phyloP scores from a whole-genome alignment of 23 tunicate genomes.

The Phallusia fumigata region DNA sequence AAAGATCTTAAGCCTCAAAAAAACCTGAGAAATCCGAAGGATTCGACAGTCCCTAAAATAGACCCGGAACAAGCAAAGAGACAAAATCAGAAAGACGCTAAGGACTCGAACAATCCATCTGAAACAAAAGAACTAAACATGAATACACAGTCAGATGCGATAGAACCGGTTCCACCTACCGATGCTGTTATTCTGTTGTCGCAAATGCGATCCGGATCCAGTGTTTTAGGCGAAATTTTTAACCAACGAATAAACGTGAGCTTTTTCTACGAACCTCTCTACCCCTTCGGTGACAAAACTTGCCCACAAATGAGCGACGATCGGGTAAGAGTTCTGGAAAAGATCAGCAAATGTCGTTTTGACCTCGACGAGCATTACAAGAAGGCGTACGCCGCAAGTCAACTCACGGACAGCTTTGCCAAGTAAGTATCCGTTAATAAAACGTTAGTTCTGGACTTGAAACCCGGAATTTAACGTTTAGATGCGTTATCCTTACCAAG shows the following conservation, averaged over 20 bases:
- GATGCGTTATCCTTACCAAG: too few relatives aligned
- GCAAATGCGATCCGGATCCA: slow-evolving; percentile 13
- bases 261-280: slow-evolving; percentile 16
- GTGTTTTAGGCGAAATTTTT: slow-evolving; percentile 11
- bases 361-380: background rate
- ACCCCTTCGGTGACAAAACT: slow-evolving; percentile 7
- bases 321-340: background rate
- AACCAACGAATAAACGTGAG: slow-evolving; percentile 14
- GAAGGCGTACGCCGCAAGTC: background rate
- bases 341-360: slow-evolving; percentile 10
- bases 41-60: too few relatives aligned
- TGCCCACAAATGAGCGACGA: background rate
- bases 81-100: too few relatives aligned
- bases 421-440: background rate
- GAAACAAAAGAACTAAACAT: too few relatives aligned
- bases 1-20: too few relatives aligned
- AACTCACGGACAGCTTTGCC: slow-evolving; percentile 8
- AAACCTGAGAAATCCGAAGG: too few relatives aligned
- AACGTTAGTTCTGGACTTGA: too few relatives aligned
- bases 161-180: background rate
- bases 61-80: too few relatives aligned
- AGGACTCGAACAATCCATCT: too few relatives aligned
- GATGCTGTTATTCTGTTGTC: background rate
- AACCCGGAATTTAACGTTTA: too few relatives aligned
- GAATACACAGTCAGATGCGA: too few relatives aligned